A percentile compares a stretch with the other conserved stretches of the same genome.
phyloP scores from a whole-genome alignment of 1,140 invertebrate species.

The Drosophila nannoptera region DNA sequence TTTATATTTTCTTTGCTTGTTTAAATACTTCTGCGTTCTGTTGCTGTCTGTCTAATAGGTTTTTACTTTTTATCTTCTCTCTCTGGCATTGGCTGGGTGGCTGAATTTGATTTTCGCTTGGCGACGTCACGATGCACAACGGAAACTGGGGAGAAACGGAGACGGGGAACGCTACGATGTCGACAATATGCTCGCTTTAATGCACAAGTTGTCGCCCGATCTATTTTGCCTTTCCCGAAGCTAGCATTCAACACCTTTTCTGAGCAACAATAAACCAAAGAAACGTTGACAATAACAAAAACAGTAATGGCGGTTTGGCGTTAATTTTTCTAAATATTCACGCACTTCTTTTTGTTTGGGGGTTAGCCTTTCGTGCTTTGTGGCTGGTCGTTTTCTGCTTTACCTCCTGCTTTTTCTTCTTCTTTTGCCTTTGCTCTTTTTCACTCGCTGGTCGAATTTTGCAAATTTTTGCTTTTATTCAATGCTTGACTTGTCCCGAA shows the following conservation, averaged over 20 bases:
- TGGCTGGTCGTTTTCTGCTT: conserved; percentile 45
- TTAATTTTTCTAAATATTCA: conserved; percentile 60
- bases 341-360: conserved; percentile 53
- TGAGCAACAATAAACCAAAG: conserved; percentile 40
- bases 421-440: conserved; percentile 47
- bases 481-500: conserved; percentile 31
- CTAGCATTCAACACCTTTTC: conserved; percentile 44
- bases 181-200: conserved; percentile 50
- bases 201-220: conserved; percentile 45
- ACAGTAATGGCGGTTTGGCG: conserved; percentile 51
- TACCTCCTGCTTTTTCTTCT: conserved; percentile 34
- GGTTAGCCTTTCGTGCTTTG: conserved; percentile 54
- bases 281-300: conserved; percentile 42
- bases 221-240: conserved; percentile 34
- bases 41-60: conserved; percentile 34
- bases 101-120: conserved; percentile 43
- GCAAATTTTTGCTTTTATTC: conserved; percentile 49
- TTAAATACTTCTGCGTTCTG: conserved; percentile 33
- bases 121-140: conserved; percentile 46
- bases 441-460: conserved; percentile 46
- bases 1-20: conserved; percentile 15
- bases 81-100: conserved; percentile 40
- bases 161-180: conserved; percentile 33
- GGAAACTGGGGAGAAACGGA: conserved; percentile 22
- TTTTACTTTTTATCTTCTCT: conserved; percentile 26